A percentile compares a stretch with the other conserved stretches of the same genome.
These are phyloP conservation scores for Torymus aiolomorphi DNA, from an alignment of 2,888 invertebrate species.

Conservation along the genomic window DNA sequence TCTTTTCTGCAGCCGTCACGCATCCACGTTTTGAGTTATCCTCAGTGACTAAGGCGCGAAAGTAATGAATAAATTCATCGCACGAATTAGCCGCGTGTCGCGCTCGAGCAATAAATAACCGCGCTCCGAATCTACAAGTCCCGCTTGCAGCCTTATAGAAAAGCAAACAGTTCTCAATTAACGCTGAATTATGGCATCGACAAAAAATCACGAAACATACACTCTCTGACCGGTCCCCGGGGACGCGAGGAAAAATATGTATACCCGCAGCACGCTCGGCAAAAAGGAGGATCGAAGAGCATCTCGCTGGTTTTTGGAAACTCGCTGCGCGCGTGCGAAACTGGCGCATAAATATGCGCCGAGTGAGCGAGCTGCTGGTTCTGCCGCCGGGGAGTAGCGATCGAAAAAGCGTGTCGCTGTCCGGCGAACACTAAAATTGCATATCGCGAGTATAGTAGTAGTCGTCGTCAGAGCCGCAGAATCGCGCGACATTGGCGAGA, in stretches of 20 bases:
- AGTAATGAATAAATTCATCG: constrained; percentile 53
- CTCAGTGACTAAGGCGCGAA: constrained; percentile 5
- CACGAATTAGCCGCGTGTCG: constrained; percentile 38
- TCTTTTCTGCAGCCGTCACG: too few relatives aligned
- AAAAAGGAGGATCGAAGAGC: not conserved
- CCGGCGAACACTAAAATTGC: constrained; percentile 51
- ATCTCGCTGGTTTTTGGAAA: constrained; percentile 27
- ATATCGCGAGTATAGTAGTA: constrained; percentile 39
- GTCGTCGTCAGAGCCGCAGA: constrained; percentile 16
- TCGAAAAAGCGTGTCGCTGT: constrained; percentile 53
- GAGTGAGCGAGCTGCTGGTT: constrained; percentile 11
- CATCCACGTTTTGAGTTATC: not conserved
- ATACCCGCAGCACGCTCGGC: not conserved
- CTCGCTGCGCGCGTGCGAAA: not conserved
- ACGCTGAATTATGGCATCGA: constrained; percentile 49
- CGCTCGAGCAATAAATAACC: constrained; percentile 28
- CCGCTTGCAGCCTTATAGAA: constrained; percentile 28
- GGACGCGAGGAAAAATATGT: constrained; percentile 1
- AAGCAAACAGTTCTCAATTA: constrained; percentile 52
- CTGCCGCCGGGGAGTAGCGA: constrained; percentile 41
- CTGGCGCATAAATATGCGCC: constrained; percentile 17
- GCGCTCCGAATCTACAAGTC: constrained; percentile 23
- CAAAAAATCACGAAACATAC: constrained; percentile 45
- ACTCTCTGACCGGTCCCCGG: not conserved
- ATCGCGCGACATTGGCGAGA: constrained; percentile 34